Base-by-base conservation (phyloP, 2,797 vertebrate species). In the Eupleurogrammus muticus region DNA sequence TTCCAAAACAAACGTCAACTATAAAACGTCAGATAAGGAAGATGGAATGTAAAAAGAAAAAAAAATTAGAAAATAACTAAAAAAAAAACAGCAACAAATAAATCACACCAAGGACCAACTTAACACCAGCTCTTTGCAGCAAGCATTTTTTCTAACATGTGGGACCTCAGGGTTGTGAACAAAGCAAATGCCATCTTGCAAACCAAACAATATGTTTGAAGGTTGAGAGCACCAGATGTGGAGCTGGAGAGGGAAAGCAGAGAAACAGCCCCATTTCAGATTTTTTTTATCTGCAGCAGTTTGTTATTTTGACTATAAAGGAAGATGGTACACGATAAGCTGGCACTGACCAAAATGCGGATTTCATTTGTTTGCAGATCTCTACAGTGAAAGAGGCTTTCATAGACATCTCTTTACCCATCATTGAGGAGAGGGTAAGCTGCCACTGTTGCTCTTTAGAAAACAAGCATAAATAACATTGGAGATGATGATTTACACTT, bases 361-460 rank as follows among this genome's bases (percentile, higher is more conserved):
- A 55, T 81, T 75, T 77, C 11, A 62, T 44, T 28, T n/a, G n/a
- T 28, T 75, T 88, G 80, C 69, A 99, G 98, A 97, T 99, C 86
- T 99, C 96, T 44, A 96, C 93, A 12, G 95, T 98, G 78, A 98
- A 96, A 81, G 98, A 99, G 89, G 96, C 97, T 68, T 99, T 99
- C 87, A 97, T 99, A 84, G 98, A 99, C 92, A 97, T 99, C 90
- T 99, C 98, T 58, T 94, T 99, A 83, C 98, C 97, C 83, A 98
- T 99, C 84, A 97, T 97, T 86, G 97, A 99, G 90, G 98, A 98
- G 87, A 92, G 97, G 95, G 98, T 99, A 92, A 98, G 97, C 81
- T 66, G 52, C 46, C 64, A 2, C 11, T 32, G 13, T 28, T 24
- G 11, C 20, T 57, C 20, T 46, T 35, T 34, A 49, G 9, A 54